Evolutionary conservation across 2,888 invertebrate species (phyloP).

Genomic region (Oscheius sp.): DNA sequence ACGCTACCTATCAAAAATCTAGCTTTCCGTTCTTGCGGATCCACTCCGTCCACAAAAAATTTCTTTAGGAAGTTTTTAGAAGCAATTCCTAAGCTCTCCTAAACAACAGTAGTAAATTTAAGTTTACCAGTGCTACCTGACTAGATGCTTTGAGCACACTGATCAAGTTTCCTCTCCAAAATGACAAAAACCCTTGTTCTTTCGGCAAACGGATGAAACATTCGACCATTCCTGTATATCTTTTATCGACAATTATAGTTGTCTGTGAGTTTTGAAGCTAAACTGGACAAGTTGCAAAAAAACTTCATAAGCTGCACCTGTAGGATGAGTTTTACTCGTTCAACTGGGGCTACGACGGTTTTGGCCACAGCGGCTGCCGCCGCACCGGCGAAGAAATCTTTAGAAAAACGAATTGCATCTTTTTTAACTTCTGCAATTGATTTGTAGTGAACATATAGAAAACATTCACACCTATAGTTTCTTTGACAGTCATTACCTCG

Average conservation of each 20-base stretch:
- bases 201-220: slow-evolving; percentile 73
- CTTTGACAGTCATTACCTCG: too few relatives aligned
- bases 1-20: slow-evolving; percentile 49
- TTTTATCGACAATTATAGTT: slow-evolving; percentile 80
- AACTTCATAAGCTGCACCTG: slow-evolving; percentile 79
- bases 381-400: slow-evolving; percentile 80
- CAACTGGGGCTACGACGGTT: slow-evolving; percentile 92
- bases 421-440: slow-evolving; percentile 10
- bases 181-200: slow-evolving; percentile 74
- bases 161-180: slow-evolving; percentile 77
- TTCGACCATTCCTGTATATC: slow-evolving; percentile 85
- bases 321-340: slow-evolving; percentile 90
- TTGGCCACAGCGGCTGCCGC: slow-evolving; percentile 92
- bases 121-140: slow-evolving; percentile 52
- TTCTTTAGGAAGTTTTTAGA: slow-evolving; percentile 71
- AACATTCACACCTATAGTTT: too few relatives aligned
- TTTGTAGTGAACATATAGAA: too few relatives aligned
- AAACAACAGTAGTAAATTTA: slow-evolving; percentile 21
- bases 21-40: slow-evolving; percentile 45
- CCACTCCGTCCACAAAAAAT: slow-evolving; percentile 58
- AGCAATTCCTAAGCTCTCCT: slow-evolving; percentile 69
- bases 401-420: slow-evolving; percentile 49
- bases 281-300: slow-evolving; percentile 37
- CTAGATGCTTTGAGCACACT: slow-evolving; percentile 75
- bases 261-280: slow-evolving; percentile 86